These are phyloP conservation scores for Hippoglossus hippoglossus DNA, from an alignment of 2,797 vertebrate genomes.

Conservation along the genomic window DNA sequence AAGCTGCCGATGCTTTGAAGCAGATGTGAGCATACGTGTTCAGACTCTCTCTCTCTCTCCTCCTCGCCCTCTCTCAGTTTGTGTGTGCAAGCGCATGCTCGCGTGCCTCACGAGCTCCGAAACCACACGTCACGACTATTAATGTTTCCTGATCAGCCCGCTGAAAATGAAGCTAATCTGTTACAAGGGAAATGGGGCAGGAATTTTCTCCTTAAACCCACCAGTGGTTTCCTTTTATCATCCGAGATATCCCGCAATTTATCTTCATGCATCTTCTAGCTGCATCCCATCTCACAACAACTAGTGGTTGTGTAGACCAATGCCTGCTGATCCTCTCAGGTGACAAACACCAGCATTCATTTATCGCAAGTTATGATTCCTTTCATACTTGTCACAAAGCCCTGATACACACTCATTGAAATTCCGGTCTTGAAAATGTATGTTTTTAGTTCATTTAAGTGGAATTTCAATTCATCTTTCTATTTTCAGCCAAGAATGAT, in stretches of 20 bases:
- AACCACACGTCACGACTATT: conserved; percentile 70
- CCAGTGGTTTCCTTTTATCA: conserved; percentile 53
- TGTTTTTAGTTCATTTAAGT: conserved; percentile 7
- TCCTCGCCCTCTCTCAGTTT: conserved; percentile 22
- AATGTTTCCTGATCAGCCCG: conserved; percentile 75
- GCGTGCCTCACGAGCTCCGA: conserved; percentile 44
- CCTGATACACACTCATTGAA: conserved; percentile 73
- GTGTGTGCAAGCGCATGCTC: conserved; percentile 36
- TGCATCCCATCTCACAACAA: conserved; percentile 45
- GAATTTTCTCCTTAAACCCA: conserved; percentile 54
- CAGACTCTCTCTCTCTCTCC: conserved; percentile 24
- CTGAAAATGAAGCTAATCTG: conserved; percentile 79
- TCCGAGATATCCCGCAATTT: conserved; percentile 45
- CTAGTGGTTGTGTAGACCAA: conserved; percentile 42
- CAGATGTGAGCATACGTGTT: conserved; percentile 62
- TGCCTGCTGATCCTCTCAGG: conserved; percentile 46
- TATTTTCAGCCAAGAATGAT: conserved; percentile 59
- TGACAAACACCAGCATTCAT: conserved; percentile 45
- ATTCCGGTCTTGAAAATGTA: conserved; percentile 48
- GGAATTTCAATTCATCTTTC: conserved; percentile 75
- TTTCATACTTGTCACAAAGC: conserved; percentile 69
- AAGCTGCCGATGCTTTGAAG: conserved; percentile 72
- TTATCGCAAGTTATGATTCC: conserved; percentile 66
- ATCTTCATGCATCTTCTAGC: conserved; percentile 46
- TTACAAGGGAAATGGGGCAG: conserved; percentile 68